Percentiles rank a stretch among this genome's conserved stretches.
Evolutionary conservation across 2,888 invertebrate genomes (phyloP).

Genomic region (Drosophila koepferae): DNA sequence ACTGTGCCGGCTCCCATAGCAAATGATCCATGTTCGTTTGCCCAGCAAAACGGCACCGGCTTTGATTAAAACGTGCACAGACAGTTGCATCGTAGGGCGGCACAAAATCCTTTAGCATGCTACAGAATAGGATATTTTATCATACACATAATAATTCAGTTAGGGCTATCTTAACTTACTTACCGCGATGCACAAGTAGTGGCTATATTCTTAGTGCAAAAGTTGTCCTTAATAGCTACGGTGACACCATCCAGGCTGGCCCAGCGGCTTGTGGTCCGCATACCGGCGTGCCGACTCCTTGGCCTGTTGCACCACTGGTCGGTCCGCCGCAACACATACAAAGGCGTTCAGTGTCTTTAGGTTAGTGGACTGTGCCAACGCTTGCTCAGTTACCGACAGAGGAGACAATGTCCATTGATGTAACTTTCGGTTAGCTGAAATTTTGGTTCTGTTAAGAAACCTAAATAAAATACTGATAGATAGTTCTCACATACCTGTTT

Average conservation of each 20-base stretch:
- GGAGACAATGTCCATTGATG: constrained; percentile 79
- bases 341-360: constrained; percentile 91
- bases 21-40: constrained; percentile 99
- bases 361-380: constrained; percentile 78
- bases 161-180: background rate
- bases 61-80: constrained; percentile 89
- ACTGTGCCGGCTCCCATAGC: constrained; percentile 98
- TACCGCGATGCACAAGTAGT: constrained; percentile 91
- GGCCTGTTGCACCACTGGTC: constrained; percentile 88
- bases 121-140: constrained; percentile 59
- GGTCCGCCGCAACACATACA: constrained; percentile 89
- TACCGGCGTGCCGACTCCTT: constrained; percentile 87
- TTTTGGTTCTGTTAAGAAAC: background rate
- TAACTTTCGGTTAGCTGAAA: constrained; percentile 79
- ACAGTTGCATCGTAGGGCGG: constrained; percentile 97
- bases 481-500: constrained; percentile 74
- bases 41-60: constrained; percentile 94
- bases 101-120: constrained; percentile 94
- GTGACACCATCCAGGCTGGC: constrained; percentile 92
- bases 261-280: constrained; percentile 85
- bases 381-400: constrained; percentile 73
- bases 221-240: constrained; percentile 97
- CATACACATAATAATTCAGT: too few species aligned
- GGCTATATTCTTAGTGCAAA: constrained; percentile 91
- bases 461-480: background rate